Base-by-base conservation (phyloP, 1,140 invertebrate genomes). In the Samia ricini region DNA sequence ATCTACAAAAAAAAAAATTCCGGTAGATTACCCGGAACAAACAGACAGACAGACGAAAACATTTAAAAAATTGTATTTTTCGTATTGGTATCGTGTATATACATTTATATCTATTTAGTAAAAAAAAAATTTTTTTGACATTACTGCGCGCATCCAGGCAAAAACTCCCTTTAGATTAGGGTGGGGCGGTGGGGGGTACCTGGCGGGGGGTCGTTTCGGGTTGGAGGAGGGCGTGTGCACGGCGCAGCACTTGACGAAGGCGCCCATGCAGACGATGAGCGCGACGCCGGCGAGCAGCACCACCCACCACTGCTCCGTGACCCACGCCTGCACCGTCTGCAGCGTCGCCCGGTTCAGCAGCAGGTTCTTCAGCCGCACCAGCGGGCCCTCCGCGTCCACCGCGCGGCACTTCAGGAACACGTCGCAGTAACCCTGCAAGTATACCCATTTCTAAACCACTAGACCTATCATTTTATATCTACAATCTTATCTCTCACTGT, bases 191-290 rank as follows among this genome's bases (percentile, higher is more conserved):
- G 7, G n/a, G 7, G 1, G 15, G 1, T 52, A 60, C 56, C 61
- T 70, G 18, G 64, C 60, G 0, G 59, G 64, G 55, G 95, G 95
- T 77, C 97, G 96, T 84, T 98, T 97, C 8, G 98, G 98, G 93
- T 99, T 99, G 56, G 96, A 98, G 54, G 97, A 99, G 19, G 99
- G 99, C 49, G 99, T 99, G 86, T 99, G 98, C 57, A 99, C 98
- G 15, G 99, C 98, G 91, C 98, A 99, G 83, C 98, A 99, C 87
- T 99, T 99, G 73, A 99, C 99, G 88, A 99, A 99, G n/a, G 98
- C 90, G 22, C 97, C 98, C 98, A 99, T 99, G 73, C 98, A 95
- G 64, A 99, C 94, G 7, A 99, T 94, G 75, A 99, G 96, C 33
- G 93, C 95, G 56, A 99, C 95, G 20, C 96, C 95, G 90, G 98